Percentiles rank a stretch among this genome's conserved stretches.
Conservation (phyloP, 2,797 vertebrate genomes). For the Poeciliopsis presidionis region DNA sequence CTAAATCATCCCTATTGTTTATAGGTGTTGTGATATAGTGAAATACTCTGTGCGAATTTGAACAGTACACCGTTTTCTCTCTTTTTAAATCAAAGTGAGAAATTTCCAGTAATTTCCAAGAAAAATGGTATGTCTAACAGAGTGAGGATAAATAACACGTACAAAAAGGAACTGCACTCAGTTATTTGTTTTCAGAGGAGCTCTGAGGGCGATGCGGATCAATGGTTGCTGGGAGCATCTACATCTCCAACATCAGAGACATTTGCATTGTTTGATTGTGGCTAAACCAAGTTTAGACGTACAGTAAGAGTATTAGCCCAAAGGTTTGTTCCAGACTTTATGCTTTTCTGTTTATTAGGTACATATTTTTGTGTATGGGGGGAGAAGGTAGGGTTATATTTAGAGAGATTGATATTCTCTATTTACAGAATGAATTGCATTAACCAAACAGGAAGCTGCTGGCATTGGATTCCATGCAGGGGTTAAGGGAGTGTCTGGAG, state of each 20-base stretch:
- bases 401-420: conserved; percentile 68
- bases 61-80: neutral
- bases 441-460: conserved; percentile 74
- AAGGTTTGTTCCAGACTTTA: conserved; percentile 55
- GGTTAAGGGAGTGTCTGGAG: conserved; percentile 77
- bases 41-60: neutral
- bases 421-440: conserved; percentile 79
- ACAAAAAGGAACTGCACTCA: conserved; percentile 34
- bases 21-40: neutral
- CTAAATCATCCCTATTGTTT: neutral
- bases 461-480: conserved; percentile 64
- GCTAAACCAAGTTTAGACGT: conserved; percentile 66
- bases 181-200: conserved; percentile 56
- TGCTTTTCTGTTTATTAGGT: conserved; percentile 53
- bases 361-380: conserved; percentile 51
- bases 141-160: conserved; percentile 37
- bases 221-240: conserved; percentile 69
- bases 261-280: conserved; percentile 79
- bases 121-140: conserved; percentile 12
- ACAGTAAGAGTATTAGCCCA: conserved; percentile 63
- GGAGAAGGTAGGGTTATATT: conserved; percentile 64
- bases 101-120: conserved; percentile 10
- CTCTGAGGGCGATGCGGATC: conserved; percentile 61
- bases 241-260: conserved; percentile 70
- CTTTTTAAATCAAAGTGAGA: conserved; percentile 13